Conservation (phyloP, 2,113 vertebrate species). For the Axis porcinus region DNA sequence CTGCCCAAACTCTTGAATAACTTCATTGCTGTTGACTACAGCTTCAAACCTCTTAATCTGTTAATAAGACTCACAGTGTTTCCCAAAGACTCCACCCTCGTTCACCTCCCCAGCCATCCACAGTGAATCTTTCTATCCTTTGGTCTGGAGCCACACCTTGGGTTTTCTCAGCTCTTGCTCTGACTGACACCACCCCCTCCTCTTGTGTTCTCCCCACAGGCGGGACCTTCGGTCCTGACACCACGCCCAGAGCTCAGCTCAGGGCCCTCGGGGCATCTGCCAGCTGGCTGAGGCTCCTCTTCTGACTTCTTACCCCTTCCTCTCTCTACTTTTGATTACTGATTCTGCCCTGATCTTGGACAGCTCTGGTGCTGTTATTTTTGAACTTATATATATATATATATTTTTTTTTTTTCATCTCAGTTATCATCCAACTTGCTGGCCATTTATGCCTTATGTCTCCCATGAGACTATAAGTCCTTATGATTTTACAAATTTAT, state of each 20-base stretch:
- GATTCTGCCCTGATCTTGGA: neutral
- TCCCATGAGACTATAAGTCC: neutral
- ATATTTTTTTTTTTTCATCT: neutral
- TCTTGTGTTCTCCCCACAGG: neutral
- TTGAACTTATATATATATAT: neutral
- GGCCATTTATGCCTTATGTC: neutral
- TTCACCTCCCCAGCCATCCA: too few species aligned
- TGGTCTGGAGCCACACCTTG: neutral
- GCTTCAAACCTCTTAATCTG: neutral
- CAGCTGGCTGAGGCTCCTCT: fast-evolving
- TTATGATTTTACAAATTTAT: neutral
- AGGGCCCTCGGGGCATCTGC: fast-evolving
- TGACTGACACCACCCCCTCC: neutral
- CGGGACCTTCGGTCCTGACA: fast-evolving
- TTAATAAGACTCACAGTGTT: neutral
- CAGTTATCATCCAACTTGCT: neutral
- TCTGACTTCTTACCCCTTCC: neutral
- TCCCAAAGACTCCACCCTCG: neutral
- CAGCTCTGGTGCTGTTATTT: neutral
- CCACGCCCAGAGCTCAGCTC: neutral
- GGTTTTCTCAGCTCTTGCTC: neutral
- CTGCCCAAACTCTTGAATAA: neutral
- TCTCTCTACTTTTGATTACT: neutral
- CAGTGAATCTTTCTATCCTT: too few species aligned
- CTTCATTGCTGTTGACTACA: neutral